These are phyloP conservation scores for Cheilosia vernalis DNA, from an alignment of 2,888 invertebrate species.

Conservation along the genomic window DNA sequence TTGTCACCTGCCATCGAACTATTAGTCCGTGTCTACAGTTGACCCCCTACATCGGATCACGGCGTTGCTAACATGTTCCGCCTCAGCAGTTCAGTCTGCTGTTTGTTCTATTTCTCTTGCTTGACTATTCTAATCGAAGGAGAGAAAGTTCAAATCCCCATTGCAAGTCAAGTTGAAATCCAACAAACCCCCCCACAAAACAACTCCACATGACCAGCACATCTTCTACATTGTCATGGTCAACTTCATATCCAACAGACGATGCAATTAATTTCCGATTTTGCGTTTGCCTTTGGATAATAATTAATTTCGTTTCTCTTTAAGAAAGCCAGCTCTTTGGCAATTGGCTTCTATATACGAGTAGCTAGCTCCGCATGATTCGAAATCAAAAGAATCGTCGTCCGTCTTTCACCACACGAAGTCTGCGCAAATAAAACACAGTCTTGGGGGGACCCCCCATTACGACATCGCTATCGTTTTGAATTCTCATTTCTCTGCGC, in stretches of 20 bases:
- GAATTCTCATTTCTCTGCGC: slow-evolving; percentile 1
- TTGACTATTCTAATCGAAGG: too few species aligned
- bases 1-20: too few species aligned
- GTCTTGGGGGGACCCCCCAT: background rate
- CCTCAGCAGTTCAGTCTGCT: too few species aligned
- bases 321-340: background rate
- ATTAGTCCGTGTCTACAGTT: too few species aligned
- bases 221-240: background rate
- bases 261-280: slow-evolving; percentile 21
- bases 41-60: too few species aligned
- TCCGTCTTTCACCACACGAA: background rate
- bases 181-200: too few species aligned
- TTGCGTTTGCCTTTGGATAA: slow-evolving; percentile 5
- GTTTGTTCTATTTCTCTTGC: too few species aligned
- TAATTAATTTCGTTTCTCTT: slow-evolving; percentile 18
- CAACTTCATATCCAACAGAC: background rate
- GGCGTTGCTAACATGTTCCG: too few species aligned
- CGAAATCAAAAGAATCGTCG: slow-evolving; percentile 5
- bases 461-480: slow-evolving; percentile 4
- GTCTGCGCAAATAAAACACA: slow-evolving; percentile 19
- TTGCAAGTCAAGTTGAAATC: too few species aligned
- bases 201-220: too few species aligned
- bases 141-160: too few species aligned
- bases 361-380: background rate
- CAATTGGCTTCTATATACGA: background rate